Evolutionary conservation across 1,140 invertebrate genomes (phyloP).

Genomic region (Phthorimaea operculella): DNA sequence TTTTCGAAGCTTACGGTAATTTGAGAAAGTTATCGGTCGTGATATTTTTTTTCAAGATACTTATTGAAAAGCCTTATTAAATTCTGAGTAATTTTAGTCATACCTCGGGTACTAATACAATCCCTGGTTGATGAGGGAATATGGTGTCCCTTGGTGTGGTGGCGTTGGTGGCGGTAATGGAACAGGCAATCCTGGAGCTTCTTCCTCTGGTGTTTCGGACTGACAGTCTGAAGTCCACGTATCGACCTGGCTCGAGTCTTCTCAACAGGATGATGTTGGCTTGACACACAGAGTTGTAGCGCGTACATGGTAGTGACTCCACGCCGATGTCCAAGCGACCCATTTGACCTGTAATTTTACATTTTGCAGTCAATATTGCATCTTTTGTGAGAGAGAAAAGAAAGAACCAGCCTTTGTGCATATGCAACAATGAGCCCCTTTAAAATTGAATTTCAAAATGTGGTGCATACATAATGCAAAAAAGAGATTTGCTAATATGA

Average conservation of each 20-base stretch:
- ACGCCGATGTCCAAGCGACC: slow-evolving; percentile 77
- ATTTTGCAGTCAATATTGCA: too few species aligned
- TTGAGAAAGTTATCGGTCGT: too few species aligned
- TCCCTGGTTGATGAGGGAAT: slow-evolving; percentile 84
- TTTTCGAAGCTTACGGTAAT: too few species aligned
- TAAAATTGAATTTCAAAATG: too few species aligned
- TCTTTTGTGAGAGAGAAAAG: too few species aligned
- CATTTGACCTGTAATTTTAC: slow-evolving; percentile 63
- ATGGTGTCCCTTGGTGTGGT: slow-evolving; percentile 81
- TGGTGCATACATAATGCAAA: too few species aligned
- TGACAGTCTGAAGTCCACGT: slow-evolving; percentile 82
- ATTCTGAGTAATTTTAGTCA: too few species aligned
- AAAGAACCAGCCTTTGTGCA: too few species aligned
- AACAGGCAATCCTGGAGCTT: slow-evolving; percentile 79
- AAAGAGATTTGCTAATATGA: too few species aligned
- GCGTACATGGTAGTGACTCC: slow-evolving; percentile 82
- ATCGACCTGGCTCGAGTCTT: slow-evolving; percentile 77
- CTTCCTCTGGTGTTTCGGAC: slow-evolving; percentile 83
- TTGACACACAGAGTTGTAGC: slow-evolving; percentile 85
- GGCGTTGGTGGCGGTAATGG: slow-evolving; percentile 84
- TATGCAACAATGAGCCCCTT: too few species aligned
- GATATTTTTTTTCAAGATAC: too few species aligned
- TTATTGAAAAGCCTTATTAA: too few species aligned
- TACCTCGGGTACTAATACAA: slow-evolving; percentile 86
- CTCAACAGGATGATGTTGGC: slow-evolving; percentile 83